Percentiles rank a stretch among this genome's conserved stretches.
phyloP scores from a whole-genome alignment of 1,140 invertebrate species.

The Trissolcus basalis region DNA sequence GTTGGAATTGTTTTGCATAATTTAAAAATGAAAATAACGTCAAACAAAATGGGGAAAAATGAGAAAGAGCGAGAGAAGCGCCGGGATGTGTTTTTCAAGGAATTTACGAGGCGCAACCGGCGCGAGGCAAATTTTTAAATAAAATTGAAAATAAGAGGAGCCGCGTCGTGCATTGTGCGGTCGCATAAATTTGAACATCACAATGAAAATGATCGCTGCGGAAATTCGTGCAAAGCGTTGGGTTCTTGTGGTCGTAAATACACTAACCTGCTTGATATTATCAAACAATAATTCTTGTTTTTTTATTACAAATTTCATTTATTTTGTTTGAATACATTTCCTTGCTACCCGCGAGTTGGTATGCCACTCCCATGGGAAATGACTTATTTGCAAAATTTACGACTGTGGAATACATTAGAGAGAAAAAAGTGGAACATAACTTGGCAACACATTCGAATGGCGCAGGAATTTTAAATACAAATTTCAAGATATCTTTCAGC shows the following conservation, averaged over 20 bases:
- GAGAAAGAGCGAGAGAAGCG: no score
- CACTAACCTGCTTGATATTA: no score
- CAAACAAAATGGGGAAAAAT: constrained; percentile 11
- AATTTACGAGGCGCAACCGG: constrained; percentile 31
- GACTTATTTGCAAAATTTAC: no score
- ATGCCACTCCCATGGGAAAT: no score
- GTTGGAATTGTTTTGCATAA: constrained; percentile 30
- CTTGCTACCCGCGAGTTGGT: no score
- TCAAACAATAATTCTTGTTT: no score
- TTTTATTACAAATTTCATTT: no score
- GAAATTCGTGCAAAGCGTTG: constrained; percentile 23
- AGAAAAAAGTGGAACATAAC: no score
- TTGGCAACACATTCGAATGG: no score
- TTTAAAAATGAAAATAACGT: constrained; percentile 31
- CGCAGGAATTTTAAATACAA: constrained; percentile 21
- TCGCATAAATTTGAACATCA: constrained; percentile 30
- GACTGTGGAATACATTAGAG: no score
- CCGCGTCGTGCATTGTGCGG: constrained; percentile 17
- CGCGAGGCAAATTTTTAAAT: constrained; percentile 34
- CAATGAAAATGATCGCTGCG: constrained; percentile 36
- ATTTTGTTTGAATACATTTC: no score
- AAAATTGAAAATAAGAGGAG: constrained; percentile 28
- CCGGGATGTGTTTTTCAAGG: constrained; percentile 7
- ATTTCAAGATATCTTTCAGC: constrained; percentile 16
- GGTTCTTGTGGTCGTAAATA: constrained; percentile 3